Percentiles rank a stretch among this genome's conserved stretches.
phyloP scores from a whole-genome alignment of 2,888 invertebrate species.

The Lepas anatifera region DNA sequence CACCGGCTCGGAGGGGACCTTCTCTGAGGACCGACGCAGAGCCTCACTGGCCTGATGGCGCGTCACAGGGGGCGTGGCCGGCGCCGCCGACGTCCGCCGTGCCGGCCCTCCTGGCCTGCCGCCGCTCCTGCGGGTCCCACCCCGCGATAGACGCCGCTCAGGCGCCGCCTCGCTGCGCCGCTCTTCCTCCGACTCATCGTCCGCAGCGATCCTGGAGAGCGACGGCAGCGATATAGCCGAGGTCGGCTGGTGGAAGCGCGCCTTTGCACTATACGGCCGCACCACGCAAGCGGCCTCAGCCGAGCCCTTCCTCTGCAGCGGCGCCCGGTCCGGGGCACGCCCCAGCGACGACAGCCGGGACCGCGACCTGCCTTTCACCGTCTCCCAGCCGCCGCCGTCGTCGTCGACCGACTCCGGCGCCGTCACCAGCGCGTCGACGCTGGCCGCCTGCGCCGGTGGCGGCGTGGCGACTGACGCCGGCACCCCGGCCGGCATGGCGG shows the following conservation, averaged over 20 bases:
- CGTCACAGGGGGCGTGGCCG: neutral
- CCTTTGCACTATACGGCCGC: slow-evolving; percentile 32
- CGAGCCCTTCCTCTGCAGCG: neutral
- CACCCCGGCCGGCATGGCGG: neutral
- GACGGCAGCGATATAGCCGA: slow-evolving; percentile 71
- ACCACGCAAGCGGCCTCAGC: neutral
- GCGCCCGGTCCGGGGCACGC: neutral
- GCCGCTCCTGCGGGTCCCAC: neutral
- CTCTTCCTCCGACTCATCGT: slow-evolving; percentile 15
- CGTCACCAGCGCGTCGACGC: neutral
- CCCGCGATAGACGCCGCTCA: neutral
- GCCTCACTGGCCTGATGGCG: neutral
- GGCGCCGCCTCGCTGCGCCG: slow-evolving; percentile 16
- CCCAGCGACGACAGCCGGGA: neutral
- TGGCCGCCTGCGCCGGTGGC: neutral
- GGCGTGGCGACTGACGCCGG: neutral
- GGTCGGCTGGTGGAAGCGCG: slow-evolving; percentile 64
- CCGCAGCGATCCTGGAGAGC: slow-evolving; percentile 33
- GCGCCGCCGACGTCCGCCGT: neutral
- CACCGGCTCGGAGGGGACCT: neutral
- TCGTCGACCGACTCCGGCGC: neutral
- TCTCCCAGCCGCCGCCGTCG: slow-evolving; percentile 1
- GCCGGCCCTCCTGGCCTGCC: neutral
- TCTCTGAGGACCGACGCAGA: neutral
- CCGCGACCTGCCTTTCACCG: neutral